A percentile compares a stretch with the other conserved stretches of the same genome.
These are phyloP conservation scores for Saguinus imperator DNA, from an alignment of 2,113 vertebrate species.

Conservation along the genomic window DNA sequence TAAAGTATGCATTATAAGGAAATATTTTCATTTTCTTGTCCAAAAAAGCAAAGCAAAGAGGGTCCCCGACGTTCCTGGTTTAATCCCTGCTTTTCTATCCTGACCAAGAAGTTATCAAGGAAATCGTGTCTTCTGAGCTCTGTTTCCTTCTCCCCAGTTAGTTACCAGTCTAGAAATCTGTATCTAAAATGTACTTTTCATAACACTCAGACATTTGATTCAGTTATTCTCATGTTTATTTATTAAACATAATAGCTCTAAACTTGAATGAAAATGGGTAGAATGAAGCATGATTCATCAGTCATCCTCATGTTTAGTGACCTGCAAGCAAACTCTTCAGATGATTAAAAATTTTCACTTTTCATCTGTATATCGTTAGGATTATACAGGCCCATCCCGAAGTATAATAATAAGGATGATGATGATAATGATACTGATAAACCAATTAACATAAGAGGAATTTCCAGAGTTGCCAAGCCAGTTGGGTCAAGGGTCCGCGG, in stretches of 20 bases:
- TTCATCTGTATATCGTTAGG: background rate
- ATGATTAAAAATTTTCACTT: constrained; percentile 15
- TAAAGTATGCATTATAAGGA: background rate
- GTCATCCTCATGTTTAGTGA: background rate
- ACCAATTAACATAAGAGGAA: background rate
- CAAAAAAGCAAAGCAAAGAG: background rate
- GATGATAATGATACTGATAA: background rate
- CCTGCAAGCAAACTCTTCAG: background rate
- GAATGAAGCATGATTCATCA: background rate
- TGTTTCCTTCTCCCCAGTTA: background rate
- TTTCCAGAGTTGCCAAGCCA: background rate
- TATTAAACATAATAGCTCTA: constrained; percentile 19
- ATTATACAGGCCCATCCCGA: background rate
- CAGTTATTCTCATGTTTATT: constrained; percentile 1
- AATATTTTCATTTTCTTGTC: background rate
- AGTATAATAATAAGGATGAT: background rate
- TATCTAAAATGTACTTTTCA: background rate
- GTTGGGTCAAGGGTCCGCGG: background rate
- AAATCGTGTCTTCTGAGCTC: background rate
- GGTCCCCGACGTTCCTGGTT: background rate
- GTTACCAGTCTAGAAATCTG: constrained; percentile 19
- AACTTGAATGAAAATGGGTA: constrained; percentile 28
- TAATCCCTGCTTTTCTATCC: background rate
- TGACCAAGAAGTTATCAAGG: background rate
- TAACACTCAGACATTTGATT: constrained; percentile 41